These are phyloP conservation scores for Melipona beecheii DNA, from an alignment of 2,888 invertebrate genomes.

Conservation along the genomic window DNA sequence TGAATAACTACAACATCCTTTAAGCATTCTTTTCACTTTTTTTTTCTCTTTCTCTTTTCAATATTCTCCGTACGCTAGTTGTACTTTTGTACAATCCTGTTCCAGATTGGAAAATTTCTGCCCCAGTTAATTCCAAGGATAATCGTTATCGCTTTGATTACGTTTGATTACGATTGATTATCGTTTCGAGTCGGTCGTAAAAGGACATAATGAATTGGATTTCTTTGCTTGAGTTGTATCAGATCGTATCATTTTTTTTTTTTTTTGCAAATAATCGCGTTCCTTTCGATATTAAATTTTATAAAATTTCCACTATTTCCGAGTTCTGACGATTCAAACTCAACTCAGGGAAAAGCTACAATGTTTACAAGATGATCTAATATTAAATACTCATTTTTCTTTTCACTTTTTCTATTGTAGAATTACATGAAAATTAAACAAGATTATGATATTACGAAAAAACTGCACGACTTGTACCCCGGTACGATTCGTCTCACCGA, in stretches of 20 bases:
- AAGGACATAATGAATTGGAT: too few relatives aligned
- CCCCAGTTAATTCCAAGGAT: background rate
- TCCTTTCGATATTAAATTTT: background rate
- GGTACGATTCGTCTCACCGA: too few relatives aligned
- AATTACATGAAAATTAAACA: background rate
- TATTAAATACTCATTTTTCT: background rate
- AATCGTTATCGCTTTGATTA: background rate
- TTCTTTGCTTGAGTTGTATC: too few relatives aligned
- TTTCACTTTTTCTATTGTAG: background rate
- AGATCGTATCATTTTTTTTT: background rate
- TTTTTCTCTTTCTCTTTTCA: background rate
- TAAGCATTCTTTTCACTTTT: background rate
- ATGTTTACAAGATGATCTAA: background rate
- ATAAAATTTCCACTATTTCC: rapidly evolving
- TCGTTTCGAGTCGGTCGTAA: background rate
- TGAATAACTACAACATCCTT: conserved; percentile 42
- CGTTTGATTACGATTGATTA: background rate
- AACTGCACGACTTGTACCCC: too few relatives aligned
- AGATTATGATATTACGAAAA: too few relatives aligned
- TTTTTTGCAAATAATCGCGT: too few relatives aligned
- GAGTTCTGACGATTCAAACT: background rate
- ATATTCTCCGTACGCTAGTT: background rate
- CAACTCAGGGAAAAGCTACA: background rate
- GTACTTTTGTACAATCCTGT: background rate
- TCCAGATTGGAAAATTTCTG: conserved; percentile 5